Base-by-base conservation (phyloP, 1,140 invertebrate species). In the Bombus balteatus region DNA sequence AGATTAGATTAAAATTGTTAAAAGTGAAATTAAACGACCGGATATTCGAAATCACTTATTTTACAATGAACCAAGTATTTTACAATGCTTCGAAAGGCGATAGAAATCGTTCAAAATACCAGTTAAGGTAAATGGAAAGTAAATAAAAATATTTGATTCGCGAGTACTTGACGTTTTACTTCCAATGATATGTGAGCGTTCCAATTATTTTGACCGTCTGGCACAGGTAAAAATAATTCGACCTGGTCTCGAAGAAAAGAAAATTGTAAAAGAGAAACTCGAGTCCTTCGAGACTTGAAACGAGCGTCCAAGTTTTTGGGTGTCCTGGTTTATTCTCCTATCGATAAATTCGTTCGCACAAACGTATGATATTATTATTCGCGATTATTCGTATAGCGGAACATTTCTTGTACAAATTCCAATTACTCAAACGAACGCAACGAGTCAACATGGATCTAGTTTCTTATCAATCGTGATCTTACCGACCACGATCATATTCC, bases 221-320 rank as follows among this genome's bases (percentile, higher is more conserved):
- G 1, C 12, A 37, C 47, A 25, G 10, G 25, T 32, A 34, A 57
- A 57, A 57, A 75, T 75, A 37, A 75, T 59, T 57, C 73, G 22
- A 75, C 32, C 22, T 9, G 32, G 18, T 25, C 9, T 12, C 6
- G 6, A 72, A 39, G 1, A 62, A 8, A 8, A 15, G 41, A 57
- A 39, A 71, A 71, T 53, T 15, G 2, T 13, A n/a, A 81, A 73
- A 81, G 80, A 73, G 53, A 81, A 81, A 81, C 37, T 73, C 66
- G 43, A n/a, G 13, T 57, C 22, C 28, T 2, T 9, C 3, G 15
- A 10, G 28, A 1, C 47, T 68, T 8, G 9, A 28, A 43, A 1
- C 28, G 62, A 66, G 8, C 34, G 43, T 41, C 10, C 39, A 59
- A 39, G 34, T 59, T 43, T 81, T 6, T 15, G 66, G 37, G 37